Evolutionary conservation across 2,797 vertebrate species (phyloP).

Genomic region (Moxostoma hubbsi): DNA sequence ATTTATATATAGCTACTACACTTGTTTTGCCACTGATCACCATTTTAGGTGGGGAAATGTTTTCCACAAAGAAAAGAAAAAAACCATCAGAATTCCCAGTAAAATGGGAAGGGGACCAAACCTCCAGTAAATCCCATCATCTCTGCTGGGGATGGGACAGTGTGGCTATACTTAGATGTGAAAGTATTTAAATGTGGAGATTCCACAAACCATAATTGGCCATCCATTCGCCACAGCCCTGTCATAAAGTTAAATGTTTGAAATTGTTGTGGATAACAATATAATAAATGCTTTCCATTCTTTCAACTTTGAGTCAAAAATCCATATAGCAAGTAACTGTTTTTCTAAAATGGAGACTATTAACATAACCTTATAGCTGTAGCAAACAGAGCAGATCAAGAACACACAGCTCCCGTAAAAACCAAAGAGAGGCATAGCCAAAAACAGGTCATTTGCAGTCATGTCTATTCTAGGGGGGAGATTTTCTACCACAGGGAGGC

Average conservation of each 20-base stretch:
- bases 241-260: constrained; percentile 21
- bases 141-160: constrained; percentile 8
- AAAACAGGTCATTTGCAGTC: constrained; percentile 50
- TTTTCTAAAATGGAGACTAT: neutral
- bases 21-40: neutral
- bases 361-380: neutral
- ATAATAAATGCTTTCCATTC: neutral
- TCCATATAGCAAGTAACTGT: constrained; percentile 3
- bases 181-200: constrained; percentile 38
- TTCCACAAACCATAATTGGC: constrained; percentile 30
- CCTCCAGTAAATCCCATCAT: neutral
- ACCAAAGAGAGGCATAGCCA: constrained; percentile 4
- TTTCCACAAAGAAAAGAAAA: neutral
- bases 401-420: constrained; percentile 4
- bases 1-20: neutral
- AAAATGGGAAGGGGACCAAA: neutral
- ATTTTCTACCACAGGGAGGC: constrained; percentile 53
- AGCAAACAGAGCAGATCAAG: constrained; percentile 14
- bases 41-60: neutral
- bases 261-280: too few relatives aligned
- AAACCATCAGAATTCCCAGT: constrained; percentile 1
- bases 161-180: constrained; percentile 32
- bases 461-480: constrained; percentile 51
- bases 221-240: constrained; percentile 7
- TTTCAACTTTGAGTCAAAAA: neutral